Conservation (phyloP, 37 sponge, comb jelly and placozoan genomes). For the Chondrilla cf. caribensis region DNA sequence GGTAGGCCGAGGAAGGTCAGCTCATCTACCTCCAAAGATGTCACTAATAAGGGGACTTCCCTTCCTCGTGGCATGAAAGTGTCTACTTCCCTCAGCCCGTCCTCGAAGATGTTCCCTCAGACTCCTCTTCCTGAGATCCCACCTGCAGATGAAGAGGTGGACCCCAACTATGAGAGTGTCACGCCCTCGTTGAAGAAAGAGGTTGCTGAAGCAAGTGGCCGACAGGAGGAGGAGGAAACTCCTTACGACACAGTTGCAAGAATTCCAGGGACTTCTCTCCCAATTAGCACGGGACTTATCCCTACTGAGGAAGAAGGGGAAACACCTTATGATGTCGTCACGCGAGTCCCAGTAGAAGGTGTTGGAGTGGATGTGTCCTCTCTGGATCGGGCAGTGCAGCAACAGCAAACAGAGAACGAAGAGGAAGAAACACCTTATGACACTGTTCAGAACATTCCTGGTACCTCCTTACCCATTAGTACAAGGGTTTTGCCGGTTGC, state of each 20-base stretch:
- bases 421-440: constrained; percentile 67
- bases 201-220: not conserved
- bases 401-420: not conserved
- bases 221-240: constrained; percentile 19
- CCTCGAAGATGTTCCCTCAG: not conserved
- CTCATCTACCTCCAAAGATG: constrained; percentile 1
- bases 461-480: not conserved
- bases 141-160: not conserved
- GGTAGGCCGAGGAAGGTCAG: constrained; percentile 32
- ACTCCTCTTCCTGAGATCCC: constrained; percentile 10
- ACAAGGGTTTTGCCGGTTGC: not conserved
- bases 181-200: not conserved
- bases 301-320: constrained; percentile 20
- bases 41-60: not conserved
- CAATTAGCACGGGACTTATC: not conserved
- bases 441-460: constrained; percentile 28
- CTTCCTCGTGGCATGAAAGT: not conserved
- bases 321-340: constrained; percentile 19
- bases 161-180: constrained; percentile 15
- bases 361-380: not conserved
- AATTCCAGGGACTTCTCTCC: not conserved
- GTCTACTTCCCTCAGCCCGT: not conserved
- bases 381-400: not conserved
- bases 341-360: not conserved
- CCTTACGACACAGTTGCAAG: constrained; percentile 58